A percentile compares a stretch with the other conserved stretches of the same genome.
Conservation (phyloP, 2,797 vertebrate species). For the Sorex maritimensis region DNA sequence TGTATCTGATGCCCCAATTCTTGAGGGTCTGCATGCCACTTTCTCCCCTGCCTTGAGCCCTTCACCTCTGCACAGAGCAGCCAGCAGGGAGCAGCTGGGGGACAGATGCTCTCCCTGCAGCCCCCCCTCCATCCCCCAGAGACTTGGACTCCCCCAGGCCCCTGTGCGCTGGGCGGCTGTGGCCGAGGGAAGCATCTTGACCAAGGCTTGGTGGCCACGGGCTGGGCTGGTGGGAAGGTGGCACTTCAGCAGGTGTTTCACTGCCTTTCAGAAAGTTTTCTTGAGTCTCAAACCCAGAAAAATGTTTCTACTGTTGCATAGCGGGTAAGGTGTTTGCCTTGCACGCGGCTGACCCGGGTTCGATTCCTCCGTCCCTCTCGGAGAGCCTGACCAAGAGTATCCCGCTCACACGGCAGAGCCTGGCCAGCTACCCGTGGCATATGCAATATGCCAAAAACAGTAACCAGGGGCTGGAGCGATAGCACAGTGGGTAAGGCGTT, state of each 20-base stretch:
- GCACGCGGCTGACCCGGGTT: too few species aligned
- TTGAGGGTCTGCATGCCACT: too few species aligned
- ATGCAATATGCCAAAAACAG: too few species aligned
- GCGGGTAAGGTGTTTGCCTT: too few species aligned
- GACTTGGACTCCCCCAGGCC: fast-evolving
- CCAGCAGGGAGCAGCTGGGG: background rate
- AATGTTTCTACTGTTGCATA: background rate
- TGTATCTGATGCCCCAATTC: background rate
- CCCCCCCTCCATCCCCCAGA: background rate
- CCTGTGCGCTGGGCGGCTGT: background rate
- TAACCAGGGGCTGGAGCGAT: too few species aligned
- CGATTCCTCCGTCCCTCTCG: too few species aligned
- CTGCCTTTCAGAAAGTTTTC: background rate
- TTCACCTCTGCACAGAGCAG: background rate
- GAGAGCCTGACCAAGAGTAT: too few species aligned
- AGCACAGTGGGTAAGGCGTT: too few species aligned
- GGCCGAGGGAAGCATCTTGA: conserved; percentile 7
- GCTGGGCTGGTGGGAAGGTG: background rate
- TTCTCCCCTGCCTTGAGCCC: background rate
- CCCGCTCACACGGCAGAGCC: too few species aligned
- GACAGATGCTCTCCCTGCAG: too few species aligned
- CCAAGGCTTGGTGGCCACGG: background rate
- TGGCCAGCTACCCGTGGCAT: too few species aligned
- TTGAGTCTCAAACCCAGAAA: background rate
- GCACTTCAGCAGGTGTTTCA: background rate